phyloP scores from a whole-genome alignment of 1,140 invertebrate species.

The Brachionus angularis region DNA sequence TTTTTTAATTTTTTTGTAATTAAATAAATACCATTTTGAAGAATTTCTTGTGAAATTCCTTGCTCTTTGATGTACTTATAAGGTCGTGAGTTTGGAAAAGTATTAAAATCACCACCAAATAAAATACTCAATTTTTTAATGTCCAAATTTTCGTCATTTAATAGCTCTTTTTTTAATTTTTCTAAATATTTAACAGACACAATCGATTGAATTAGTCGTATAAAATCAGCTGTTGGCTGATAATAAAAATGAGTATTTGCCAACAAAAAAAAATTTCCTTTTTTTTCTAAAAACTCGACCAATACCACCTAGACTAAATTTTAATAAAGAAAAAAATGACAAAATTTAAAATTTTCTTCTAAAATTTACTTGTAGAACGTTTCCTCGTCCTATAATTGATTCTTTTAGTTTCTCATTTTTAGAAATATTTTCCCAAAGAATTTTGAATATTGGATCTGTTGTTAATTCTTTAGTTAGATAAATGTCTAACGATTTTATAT shows the following conservation, averaged over 20 bases:
- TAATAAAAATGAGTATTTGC: slow-evolving; percentile 19
- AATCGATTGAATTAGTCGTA: slow-evolving; percentile 2
- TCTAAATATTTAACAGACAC: not conserved
- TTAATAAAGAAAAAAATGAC: not conserved
- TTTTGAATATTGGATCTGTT: not conserved
- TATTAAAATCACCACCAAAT: slow-evolving; percentile 28
- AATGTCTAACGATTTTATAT: not conserved
- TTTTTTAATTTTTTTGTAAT: no score
- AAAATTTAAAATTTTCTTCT: not conserved
- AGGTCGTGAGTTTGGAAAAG: not conserved
- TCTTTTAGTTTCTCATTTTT: not conserved
- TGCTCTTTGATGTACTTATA: not conserved
- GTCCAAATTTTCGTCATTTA: not conserved
- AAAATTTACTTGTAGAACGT: not conserved
- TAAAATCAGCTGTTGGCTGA: not conserved
- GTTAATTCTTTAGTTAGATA: not conserved
- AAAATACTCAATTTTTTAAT: not conserved
- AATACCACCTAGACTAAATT: not conserved
- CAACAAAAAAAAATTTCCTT: not conserved
- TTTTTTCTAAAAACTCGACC: not conserved
- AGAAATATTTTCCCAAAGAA: not conserved
- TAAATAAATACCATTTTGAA: no score
- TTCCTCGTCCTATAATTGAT: not conserved
- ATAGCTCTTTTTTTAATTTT: not conserved
- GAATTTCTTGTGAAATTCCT: not conserved